Evolutionary conservation across 2,888 invertebrate species (phyloP).

Genomic region (Eledona agricola): DNA sequence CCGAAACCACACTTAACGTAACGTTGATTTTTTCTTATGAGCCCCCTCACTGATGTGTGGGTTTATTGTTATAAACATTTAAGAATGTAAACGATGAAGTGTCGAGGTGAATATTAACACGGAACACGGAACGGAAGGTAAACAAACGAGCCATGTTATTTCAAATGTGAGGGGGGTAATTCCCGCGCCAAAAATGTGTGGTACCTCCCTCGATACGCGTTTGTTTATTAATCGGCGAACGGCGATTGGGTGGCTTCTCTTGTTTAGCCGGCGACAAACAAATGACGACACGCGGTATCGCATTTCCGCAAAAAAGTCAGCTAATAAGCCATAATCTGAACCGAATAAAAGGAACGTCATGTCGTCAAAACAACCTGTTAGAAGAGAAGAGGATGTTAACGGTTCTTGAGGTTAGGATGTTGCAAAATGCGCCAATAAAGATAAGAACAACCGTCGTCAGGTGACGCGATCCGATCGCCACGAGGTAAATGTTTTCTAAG

Average conservation of each 20-base stretch:
- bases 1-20: slow-evolving; percentile 2
- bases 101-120: slow-evolving; percentile 23
- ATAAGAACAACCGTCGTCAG: slow-evolving; percentile 10
- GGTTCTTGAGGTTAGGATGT: slow-evolving; percentile 35
- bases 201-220: no score
- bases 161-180: no score
- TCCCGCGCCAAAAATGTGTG: slow-evolving; percentile 14
- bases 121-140: slow-evolving; percentile 2
- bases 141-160: no score
- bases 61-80: slow-evolving; percentile 24
- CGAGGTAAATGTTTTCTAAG: slow-evolving; percentile 9
- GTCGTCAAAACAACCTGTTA: slow-evolving; percentile 34
- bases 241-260: no score
- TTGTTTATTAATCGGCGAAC: no score
- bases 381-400: slow-evolving; percentile 22
- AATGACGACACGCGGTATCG: no score
- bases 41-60: slow-evolving; percentile 8
- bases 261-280: no score
- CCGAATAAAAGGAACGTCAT: neutral
- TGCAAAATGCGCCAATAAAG: slow-evolving; percentile 12
- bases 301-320: no score
- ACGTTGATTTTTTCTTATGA: slow-evolving; percentile 3
- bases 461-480: slow-evolving; percentile 9
- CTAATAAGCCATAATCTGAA: neutral
- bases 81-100: slow-evolving; percentile 25